phyloP scores from a whole-genome alignment of 2,797 vertebrate genomes.

The Sylvia borin region DNA sequence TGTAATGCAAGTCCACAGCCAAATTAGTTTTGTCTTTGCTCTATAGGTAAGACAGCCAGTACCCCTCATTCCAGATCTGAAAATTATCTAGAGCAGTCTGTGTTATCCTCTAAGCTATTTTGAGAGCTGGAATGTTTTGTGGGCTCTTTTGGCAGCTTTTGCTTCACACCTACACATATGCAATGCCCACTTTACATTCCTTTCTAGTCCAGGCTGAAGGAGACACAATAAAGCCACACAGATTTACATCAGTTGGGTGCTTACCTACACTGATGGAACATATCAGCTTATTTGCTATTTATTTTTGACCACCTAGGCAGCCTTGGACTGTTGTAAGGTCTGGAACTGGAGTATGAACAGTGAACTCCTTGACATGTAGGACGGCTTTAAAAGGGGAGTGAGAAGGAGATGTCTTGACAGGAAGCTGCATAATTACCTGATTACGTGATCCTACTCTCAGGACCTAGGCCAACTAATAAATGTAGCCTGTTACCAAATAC shows the following conservation, averaged over 20 bases:
- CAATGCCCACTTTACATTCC: background rate
- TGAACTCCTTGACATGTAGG: background rate
- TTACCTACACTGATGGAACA: background rate
- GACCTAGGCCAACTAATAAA: background rate
- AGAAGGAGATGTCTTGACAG: background rate
- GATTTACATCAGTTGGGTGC: background rate
- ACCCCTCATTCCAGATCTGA: background rate
- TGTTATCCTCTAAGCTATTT: background rate
- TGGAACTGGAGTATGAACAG: background rate
- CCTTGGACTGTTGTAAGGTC: background rate
- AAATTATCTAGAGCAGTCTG: background rate
- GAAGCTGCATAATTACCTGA: background rate
- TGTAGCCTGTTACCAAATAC: background rate
- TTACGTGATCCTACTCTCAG: background rate
- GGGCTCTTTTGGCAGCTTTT: background rate
- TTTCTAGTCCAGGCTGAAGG: background rate
- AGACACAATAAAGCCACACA: background rate
- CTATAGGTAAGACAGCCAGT: background rate
- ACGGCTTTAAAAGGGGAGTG: background rate
- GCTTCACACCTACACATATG: background rate
- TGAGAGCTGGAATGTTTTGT: background rate
- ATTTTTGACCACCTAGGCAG: background rate
- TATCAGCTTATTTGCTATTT: background rate
- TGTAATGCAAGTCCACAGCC: background rate
- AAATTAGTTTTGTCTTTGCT: background rate